Base-by-base conservation (phyloP, 2,797 vertebrate species). In the Gallinago solitaria region DNA sequence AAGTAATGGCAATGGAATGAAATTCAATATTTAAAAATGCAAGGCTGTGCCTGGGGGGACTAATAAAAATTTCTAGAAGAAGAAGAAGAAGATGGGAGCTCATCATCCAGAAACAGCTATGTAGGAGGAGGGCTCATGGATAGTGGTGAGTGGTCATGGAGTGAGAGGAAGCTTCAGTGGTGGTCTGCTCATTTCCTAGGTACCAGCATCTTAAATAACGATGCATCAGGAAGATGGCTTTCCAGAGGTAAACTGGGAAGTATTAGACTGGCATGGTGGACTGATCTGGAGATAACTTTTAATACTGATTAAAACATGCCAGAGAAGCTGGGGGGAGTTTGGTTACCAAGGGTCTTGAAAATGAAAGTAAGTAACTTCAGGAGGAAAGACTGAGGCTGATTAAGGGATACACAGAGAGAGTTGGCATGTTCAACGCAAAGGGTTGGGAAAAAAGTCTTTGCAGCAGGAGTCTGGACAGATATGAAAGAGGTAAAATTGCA, bases 11-110 rank as follows among this genome's bases (percentile, higher is more conserved):
- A 92, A 75, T 57, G 90, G 95, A 97, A 97, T 96, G 89, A 94
- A 90, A 89, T 96, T 84, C 92, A 87, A 70, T 90, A 95, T 94
- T 90, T 85, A 96, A 97, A 96, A 94, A 94, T 96, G 81, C 59
- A 93, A 83, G 45, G 14, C 89, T 83, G 12, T 93, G 92, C 90
- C 93, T 90, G 53, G 28, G 68, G 91, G 78, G 89, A 93, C 67
- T 89, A 94, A 95, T 94, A 97, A 96, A 95, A 92, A 70, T 74
- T 90, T 93, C 64, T 94, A 90, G 92, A 87, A 93, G 74, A 39
- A 75, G 74, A 39, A 75, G 60, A 53, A 76, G 89, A 54, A 90
- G 39, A 37, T 92, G 37, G 54, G 77, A 90, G 45, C 54, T 90
- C 48, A 80, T 94, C 43, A 80, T 89, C n/a, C 18, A 28, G 83